These are phyloP conservation scores for Enteromius viviparus DNA, from an alignment of 2,797 vertebrate species.

Conservation along the genomic window DNA sequence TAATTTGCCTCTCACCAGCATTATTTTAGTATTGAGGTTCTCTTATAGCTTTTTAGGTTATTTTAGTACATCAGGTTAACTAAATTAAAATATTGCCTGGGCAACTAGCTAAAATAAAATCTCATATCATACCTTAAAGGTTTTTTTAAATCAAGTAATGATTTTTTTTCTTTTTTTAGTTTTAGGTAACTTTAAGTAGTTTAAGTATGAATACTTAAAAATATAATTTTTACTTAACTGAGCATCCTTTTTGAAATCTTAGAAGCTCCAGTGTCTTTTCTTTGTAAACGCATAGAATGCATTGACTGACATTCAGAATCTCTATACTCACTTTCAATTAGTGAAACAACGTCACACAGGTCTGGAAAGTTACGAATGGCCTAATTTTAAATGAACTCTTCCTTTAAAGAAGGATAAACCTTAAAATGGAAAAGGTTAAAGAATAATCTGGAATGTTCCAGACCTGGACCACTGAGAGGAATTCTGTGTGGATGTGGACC, in stretches of 20 bases:
- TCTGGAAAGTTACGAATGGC: background rate
- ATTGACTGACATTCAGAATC: background rate
- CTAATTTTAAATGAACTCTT: background rate
- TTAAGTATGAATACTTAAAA: background rate
- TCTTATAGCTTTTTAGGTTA: background rate
- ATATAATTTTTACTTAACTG: background rate
- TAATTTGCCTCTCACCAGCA: too few species aligned
- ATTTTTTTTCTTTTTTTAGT: too few species aligned
- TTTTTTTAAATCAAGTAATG: background rate
- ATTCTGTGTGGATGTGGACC: slow-evolving; percentile 12
- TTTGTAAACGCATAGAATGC: background rate
- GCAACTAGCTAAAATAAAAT: background rate
- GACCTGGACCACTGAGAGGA: slow-evolving; percentile 1
- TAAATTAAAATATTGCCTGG: background rate
- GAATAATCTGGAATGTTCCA: slow-evolving; percentile 29
- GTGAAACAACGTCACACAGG: slow-evolving; percentile 3
- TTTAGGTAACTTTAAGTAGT: background rate
- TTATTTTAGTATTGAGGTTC: background rate
- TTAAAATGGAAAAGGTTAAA: slow-evolving; percentile 17
- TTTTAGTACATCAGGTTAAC: background rate
- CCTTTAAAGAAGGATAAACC: background rate
- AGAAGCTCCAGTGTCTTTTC: background rate
- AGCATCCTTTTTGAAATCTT: too few species aligned
- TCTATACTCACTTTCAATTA: background rate
- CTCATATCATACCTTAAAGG: background rate